Conservation (phyloP, 2,888 invertebrate genomes). For the Leucophora obtusa region DNA sequence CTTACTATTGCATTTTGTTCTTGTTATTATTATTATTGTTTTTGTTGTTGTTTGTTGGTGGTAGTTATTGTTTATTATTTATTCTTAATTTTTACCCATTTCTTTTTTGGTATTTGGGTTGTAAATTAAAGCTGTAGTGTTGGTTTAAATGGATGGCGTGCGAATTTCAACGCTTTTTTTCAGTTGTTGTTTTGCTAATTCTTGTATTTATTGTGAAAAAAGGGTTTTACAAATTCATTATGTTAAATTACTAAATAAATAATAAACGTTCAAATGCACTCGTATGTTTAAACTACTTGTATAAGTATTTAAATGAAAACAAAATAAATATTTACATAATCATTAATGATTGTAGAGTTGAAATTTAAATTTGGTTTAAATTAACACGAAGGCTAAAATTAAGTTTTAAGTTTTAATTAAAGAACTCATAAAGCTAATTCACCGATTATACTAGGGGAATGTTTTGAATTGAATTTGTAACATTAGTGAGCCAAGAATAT, state of each 20-base stretch:
- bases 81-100: slow-evolving; percentile 44
- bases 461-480: too few relatives aligned
- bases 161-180: slow-evolving; percentile 61
- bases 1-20: slow-evolving; percentile 30
- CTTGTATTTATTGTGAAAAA: background rate
- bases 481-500: too few relatives aligned
- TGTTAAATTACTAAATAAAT: slow-evolving; percentile 49
- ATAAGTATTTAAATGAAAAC: background rate
- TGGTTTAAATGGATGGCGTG: slow-evolving; percentile 61
- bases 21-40: slow-evolving; percentile 15
- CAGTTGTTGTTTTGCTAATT: slow-evolving; percentile 24
- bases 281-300: background rate
- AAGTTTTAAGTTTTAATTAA: too few relatives aligned
- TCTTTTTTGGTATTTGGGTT: slow-evolving; percentile 49
- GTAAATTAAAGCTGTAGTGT: slow-evolving; percentile 59
- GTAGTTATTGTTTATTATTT: slow-evolving; percentile 50
- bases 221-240: slow-evolving; percentile 49
- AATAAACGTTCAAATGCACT: background rate
- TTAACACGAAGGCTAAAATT: too few relatives aligned
- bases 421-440: too few relatives aligned
- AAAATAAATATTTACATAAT: background rate
- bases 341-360: too few relatives aligned
- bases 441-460: too few relatives aligned
- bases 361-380: too few relatives aligned
- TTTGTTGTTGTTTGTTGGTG: slow-evolving; percentile 2